Conservation (phyloP, 2,888 invertebrate species). For the Chouioia cunea region DNA sequence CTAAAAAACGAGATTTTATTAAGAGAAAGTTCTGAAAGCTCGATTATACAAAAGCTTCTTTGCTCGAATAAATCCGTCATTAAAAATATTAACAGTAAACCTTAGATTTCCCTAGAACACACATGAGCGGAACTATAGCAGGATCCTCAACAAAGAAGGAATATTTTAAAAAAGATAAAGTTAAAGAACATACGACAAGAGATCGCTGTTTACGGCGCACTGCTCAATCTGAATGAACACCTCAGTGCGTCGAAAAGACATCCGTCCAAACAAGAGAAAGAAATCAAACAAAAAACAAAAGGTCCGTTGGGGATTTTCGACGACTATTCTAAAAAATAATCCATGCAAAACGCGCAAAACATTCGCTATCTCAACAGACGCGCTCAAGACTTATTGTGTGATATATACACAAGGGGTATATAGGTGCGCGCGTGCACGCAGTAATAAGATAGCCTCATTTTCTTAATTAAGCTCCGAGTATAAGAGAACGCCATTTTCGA, state of each 20-base stretch:
- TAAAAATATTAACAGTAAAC: constrained; percentile 18
- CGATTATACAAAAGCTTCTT: too few relatives aligned
- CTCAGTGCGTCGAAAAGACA: constrained; percentile 6
- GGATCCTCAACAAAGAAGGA: neutral
- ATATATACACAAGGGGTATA: neutral
- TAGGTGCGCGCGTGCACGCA: constrained; percentile 14
- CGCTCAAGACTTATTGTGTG: too few relatives aligned
- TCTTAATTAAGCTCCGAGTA: constrained; percentile 36
- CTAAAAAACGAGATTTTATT: neutral
- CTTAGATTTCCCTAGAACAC: constrained; percentile 7
- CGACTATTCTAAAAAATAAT: neutral
- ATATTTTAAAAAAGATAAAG: neutral
- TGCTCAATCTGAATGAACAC: constrained; percentile 43
- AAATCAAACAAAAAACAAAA: neutral
- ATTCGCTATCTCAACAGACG: neutral
- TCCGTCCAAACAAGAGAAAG: constrained; percentile 9
- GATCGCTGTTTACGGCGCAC: constrained; percentile 24
- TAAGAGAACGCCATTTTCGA: constrained; percentile 33
- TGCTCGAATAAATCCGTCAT: neutral
- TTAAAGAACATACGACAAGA: neutral
- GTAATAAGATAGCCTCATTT: constrained; percentile 43
- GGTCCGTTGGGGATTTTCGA: constrained; percentile 23
- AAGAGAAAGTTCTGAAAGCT: too few relatives aligned
- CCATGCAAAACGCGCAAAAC: neutral
- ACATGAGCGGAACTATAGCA: neutral